Base-by-base conservation (phyloP, 1,140 invertebrate genomes). In the Brachionus rotundiformis region DNA sequence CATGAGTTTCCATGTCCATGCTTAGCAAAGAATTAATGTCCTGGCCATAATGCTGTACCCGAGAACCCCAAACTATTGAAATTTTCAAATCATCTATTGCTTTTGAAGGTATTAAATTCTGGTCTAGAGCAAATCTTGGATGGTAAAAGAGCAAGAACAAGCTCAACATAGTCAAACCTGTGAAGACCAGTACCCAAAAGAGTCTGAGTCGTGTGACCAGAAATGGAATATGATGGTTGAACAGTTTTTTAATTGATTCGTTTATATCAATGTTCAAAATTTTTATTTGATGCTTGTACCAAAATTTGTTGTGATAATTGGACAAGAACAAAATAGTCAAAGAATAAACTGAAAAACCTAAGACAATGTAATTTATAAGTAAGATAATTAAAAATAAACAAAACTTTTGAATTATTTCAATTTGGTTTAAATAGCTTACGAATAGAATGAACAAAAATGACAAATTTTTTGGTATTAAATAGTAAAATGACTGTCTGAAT, bases 361-460 rank as follows among this genome's bases (percentile, higher is more conserved):
- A 8, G 3, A 73, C 19, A 11, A 73, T 41, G 25, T 73, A 73
- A 13, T 27, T 44, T 5, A 73, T 19, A 5, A 73, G 11, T 3
- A 73, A n/a, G 29, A 73, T 73, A 7, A 23, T 19, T 29, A 44
- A 13, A 44, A 73, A 73, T 6, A 44, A 27, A 23, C 2, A 41
- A 73, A 73, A 73, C n/a, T 73, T 73, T 73, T 73, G 33, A 73
- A 73, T 73, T 47, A 73, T 13, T 25, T 73, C 68, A 44, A 73
- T 73, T 73, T 73, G 68, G 25, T 73, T 73, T 27, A 73, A 73
- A 27, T 73, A 73, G 29, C 68, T 73, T 0, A 73, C 39, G 27
- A 73, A 41, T 23, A 73, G 36, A 73, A 73, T 73, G 33, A 73
- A 73, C 11, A 73, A 23, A 73, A 73, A 47, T 27, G 36, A 16